Conservation (phyloP, 2,888 invertebrate genomes). For the Autographa pulchrina region DNA sequence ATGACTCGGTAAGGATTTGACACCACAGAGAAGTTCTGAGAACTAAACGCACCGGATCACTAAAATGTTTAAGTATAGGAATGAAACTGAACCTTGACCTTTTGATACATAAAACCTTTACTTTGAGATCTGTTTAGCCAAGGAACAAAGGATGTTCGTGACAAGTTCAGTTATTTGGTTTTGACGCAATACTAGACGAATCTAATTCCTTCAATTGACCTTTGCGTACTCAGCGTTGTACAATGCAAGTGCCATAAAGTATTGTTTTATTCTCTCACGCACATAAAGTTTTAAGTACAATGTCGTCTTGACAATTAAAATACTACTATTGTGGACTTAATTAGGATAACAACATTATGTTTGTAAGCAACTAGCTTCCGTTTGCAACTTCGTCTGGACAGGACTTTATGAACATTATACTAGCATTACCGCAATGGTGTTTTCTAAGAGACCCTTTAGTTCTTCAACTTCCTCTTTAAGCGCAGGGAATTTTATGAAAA, state of each 20-base stretch:
- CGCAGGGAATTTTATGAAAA: slow-evolving; percentile 87
- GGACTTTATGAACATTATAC: too few species aligned
- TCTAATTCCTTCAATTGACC: slow-evolving; percentile 3
- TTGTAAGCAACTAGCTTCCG: not conserved
- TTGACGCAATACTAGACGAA: not conserved
- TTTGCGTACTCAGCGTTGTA: not conserved
- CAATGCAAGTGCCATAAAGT: not conserved
- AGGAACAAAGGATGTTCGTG: not conserved
- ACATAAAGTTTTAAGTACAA: not conserved
- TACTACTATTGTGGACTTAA: not conserved
- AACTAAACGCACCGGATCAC: not conserved
- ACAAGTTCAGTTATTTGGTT: not conserved
- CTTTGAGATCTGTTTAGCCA: not conserved
- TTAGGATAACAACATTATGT: not conserved
- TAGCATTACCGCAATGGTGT: slow-evolving; percentile 74
- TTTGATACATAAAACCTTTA: not conserved
- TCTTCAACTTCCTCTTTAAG: slow-evolving; percentile 86
- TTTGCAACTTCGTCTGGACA: not conserved
- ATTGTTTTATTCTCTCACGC: slow-evolving; percentile 1
- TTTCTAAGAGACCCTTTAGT: slow-evolving; percentile 83
- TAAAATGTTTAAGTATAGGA: not conserved
- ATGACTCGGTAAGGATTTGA: not conserved
- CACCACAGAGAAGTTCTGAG: not conserved
- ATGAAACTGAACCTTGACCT: not conserved
- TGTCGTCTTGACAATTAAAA: not conserved